Evolutionary conservation across 2,888 invertebrate genomes (phyloP), one percentile per base, ranked within the genome.

Genomic region (Hypercompe scribonia): DNA sequence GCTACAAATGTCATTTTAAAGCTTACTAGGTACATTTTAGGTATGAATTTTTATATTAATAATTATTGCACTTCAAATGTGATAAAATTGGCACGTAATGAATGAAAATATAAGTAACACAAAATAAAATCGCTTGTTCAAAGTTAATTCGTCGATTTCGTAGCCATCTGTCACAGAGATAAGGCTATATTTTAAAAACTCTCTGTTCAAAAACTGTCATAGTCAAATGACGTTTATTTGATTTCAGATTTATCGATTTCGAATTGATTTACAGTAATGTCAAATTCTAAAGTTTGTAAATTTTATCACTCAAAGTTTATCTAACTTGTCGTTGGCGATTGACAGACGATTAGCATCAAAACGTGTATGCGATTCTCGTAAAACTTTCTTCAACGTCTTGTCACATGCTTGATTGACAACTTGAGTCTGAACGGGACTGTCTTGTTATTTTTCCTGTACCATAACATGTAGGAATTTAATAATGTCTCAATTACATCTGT

Each of bases 401-500:
- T 70, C 73, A 71, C 74, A 75, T 63, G 75, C 58, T 71, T 79
- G 83, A 84, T 77, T 81, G 83, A 84, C 83, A 84, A 74, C 74
- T 71, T 67, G 68, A 66, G 61, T 74, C 50, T 28, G 58, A 54
- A 28, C 54, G n/a, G 72, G 33, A 68, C 69, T 72, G 79, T 76
- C 74, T 34, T 72, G 66, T 76, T 71, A 81, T 81, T 81, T 79
- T 83, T 84, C 81, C 78, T 80, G 72, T 64, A 74, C 15, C 70
- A 66, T 69, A 73, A 79, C 81, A 73, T 72, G 70, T 77, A 74
- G 58, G 76, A 77, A 82, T 82, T 79, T 81, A 73, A 83, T 87
- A 83, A 86, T 86, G 84, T 86, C 85, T 88, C 83, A 86, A 87
- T 89, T 82, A 84, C 79, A 83, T 70, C 75, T 87, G 86, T 86